Conservation (phyloP, 2,888 invertebrate genomes). For the Ametastegia equiseti region DNA sequence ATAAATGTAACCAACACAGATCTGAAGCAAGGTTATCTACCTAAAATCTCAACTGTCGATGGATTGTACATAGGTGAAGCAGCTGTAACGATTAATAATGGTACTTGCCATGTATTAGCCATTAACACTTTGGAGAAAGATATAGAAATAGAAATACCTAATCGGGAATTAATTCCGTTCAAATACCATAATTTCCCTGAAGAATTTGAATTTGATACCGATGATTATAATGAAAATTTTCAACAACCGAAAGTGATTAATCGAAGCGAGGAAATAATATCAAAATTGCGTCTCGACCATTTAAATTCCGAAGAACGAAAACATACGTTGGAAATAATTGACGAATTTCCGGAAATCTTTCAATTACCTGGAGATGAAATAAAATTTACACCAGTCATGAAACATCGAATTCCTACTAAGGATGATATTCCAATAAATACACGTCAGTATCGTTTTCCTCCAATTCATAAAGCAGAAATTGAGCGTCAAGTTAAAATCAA, state of each 20-base stretch:
- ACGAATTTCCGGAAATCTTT: neutral
- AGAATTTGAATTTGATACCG: neutral
- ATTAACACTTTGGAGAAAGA: slow-evolving; percentile 44
- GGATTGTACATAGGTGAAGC: slow-evolving; percentile 47
- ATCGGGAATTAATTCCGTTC: slow-evolving; percentile 34
- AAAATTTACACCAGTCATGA: neutral
- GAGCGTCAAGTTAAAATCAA: neutral
- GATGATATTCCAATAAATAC: slow-evolving; percentile 30
- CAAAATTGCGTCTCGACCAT: slow-evolving; percentile 6
- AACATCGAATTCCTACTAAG: slow-evolving; percentile 7
- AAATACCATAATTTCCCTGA: slow-evolving; percentile 12
- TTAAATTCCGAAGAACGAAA: slow-evolving; percentile 3
- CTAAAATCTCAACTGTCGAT: neutral
- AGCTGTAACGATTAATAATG: slow-evolving; percentile 30
- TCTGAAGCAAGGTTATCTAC: slow-evolving; percentile 25
- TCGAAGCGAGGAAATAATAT: neutral
- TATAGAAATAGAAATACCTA: slow-evolving; percentile 40
- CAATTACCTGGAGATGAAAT: slow-evolving; percentile 27
- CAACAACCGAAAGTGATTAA: neutral
- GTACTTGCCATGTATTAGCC: slow-evolving; percentile 43
- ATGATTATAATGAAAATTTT: too few relatives aligned
- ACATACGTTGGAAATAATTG: neutral
- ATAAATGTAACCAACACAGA: neutral
- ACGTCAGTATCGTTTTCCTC: slow-evolving; percentile 32
- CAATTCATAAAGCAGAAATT: slow-evolving; percentile 19